phyloP scores from a whole-genome alignment of 2,888 invertebrate species.

The Sinohyriopsis cumingii region DNA sequence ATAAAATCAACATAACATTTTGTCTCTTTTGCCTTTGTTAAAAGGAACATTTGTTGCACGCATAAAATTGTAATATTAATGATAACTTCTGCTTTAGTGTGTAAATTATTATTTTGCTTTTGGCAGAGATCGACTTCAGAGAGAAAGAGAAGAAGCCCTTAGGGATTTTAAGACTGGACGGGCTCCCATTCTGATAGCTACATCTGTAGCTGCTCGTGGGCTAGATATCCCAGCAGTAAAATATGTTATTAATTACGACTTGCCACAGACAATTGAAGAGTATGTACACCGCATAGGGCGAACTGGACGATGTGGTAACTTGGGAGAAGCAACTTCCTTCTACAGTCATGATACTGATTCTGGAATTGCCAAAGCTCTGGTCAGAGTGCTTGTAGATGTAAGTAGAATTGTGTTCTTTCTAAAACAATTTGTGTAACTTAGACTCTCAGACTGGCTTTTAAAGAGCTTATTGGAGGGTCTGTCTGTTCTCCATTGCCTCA shows the following conservation, averaged over 20 bases:
- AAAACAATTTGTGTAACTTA: background rate
- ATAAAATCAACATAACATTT: no score
- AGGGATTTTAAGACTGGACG: slow-evolving; percentile 84
- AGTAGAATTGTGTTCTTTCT: slow-evolving; percentile 21
- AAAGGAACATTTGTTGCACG: no score
- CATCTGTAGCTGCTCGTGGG: slow-evolving; percentile 94
- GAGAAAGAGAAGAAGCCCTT: slow-evolving; percentile 83
- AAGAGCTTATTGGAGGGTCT: no score
- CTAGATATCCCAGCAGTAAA: slow-evolving; percentile 92
- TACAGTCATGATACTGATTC: slow-evolving; percentile 70
- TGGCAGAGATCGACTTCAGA: slow-evolving; percentile 78
- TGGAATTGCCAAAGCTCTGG: slow-evolving; percentile 79
- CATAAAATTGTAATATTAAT: no score
- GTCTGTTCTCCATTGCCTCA: no score
- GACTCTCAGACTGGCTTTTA: background rate
- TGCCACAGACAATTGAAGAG: slow-evolving; percentile 98
- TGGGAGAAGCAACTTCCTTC: slow-evolving; percentile 77
- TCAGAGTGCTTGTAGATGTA: slow-evolving; percentile 81
- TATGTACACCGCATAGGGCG: slow-evolving; percentile 98
- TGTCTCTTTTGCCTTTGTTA: no score
- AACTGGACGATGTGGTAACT: slow-evolving; percentile 99
- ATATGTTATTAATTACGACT: slow-evolving; percentile 99
- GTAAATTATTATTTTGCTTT: slow-evolving; percentile 6
- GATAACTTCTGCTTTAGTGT: background rate
- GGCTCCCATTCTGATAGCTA: slow-evolving; percentile 90